Conservation (phyloP, 2,113 vertebrate species). For the Morone saxatilis region DNA sequence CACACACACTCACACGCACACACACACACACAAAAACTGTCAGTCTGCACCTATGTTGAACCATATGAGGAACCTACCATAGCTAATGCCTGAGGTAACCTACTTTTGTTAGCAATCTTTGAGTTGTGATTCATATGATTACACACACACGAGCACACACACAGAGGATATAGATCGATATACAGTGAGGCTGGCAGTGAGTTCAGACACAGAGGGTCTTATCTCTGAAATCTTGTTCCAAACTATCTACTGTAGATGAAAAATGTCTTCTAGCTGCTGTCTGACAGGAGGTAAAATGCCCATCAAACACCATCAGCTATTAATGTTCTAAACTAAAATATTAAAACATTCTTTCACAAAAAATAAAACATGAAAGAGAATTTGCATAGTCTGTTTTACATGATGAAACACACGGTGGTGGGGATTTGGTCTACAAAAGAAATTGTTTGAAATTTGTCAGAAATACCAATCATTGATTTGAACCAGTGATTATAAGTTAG, state of each 20-base stretch:
- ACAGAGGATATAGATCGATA: conserved; percentile 34
- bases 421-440: neutral
- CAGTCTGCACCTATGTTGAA: conserved; percentile 44
- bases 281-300: neutral
- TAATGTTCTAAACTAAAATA: conserved; percentile 36
- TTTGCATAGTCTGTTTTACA: conserved; percentile 10
- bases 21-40: conserved; percentile 15
- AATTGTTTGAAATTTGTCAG: too few species aligned
- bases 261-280: conserved; percentile 18
- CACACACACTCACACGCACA: neutral
- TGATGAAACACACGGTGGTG: neutral
- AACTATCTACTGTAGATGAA: conserved; percentile 10
- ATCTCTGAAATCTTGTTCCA: conserved; percentile 43
- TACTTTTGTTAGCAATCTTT: conserved; percentile 54
- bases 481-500: neutral
- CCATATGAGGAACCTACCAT: conserved; percentile 35
- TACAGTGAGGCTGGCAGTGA: conserved; percentile 24
- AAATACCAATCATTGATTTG: neutral
- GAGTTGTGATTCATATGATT: conserved; percentile 44
- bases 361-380: conserved; percentile 1
- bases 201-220: conserved; percentile 23
- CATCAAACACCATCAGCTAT: conserved; percentile 25
- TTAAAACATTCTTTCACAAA: neutral
- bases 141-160: conserved; percentile 9
- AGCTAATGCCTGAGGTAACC: conserved; percentile 67